phyloP scores from a whole-genome alignment of 2,113 vertebrate species.

The Dasypus novemcinctus region DNA sequence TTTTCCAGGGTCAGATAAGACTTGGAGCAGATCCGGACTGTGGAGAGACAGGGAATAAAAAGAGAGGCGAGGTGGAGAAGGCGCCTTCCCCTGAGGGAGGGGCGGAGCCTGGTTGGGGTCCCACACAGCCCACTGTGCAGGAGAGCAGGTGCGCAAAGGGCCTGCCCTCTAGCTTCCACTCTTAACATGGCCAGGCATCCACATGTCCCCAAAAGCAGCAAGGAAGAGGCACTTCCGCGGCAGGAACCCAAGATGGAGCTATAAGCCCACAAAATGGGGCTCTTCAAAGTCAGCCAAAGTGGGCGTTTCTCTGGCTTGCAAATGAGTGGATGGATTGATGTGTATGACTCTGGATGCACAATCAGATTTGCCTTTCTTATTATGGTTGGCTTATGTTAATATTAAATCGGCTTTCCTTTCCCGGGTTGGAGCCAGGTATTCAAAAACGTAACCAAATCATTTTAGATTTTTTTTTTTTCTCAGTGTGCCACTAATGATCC shows the following conservation, averaged over 20 bases:
- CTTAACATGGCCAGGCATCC: neutral
- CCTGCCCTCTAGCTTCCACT: neutral
- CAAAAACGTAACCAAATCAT: neutral
- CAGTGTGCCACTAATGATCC: neutral
- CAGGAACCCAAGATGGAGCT: slow-evolving; percentile 72
- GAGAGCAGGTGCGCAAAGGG: neutral
- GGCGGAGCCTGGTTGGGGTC: neutral
- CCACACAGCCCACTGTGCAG: neutral
- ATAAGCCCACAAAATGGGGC: slow-evolving; percentile 49
- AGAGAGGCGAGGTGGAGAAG: slow-evolving; percentile 31
- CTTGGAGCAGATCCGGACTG: slow-evolving; percentile 92
- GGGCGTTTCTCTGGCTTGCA: slow-evolving; percentile 11
- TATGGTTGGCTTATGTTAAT: neutral
- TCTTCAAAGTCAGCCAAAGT: slow-evolving; percentile 22
- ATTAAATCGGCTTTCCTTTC: neutral
- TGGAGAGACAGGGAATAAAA: slow-evolving; percentile 61
- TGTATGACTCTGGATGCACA: slow-evolving; percentile 12
- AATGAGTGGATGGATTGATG: neutral
- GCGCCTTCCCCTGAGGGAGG: neutral
- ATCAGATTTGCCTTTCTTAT: slow-evolving; percentile 43
- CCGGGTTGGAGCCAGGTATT: neutral
- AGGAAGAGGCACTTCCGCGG: slow-evolving; percentile 43
- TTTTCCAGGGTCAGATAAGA: slow-evolving; percentile 94
- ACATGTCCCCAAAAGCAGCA: slow-evolving; percentile 6
- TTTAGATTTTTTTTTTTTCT: neutral